phyloP scores from a whole-genome alignment of 2,797 vertebrate species.

The Lerista edwardsae region DNA sequence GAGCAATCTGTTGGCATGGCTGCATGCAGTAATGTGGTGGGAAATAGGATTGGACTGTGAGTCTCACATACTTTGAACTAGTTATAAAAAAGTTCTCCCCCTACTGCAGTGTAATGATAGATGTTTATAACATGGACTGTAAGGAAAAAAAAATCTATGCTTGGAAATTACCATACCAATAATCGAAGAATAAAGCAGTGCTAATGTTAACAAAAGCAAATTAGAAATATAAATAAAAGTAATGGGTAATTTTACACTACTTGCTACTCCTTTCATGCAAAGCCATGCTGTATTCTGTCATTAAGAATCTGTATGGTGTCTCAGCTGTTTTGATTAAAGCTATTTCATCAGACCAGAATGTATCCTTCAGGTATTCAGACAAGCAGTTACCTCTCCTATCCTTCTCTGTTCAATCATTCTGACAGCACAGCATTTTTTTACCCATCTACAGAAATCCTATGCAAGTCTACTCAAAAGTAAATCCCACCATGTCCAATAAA shows the following conservation, averaged over 20 bases:
- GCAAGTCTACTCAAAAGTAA: too few species aligned
- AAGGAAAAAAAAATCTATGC: slow-evolving; percentile 5
- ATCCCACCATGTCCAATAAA: too few species aligned
- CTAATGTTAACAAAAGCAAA: slow-evolving; percentile 1
- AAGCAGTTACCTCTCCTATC: neutral
- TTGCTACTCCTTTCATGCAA: neutral
- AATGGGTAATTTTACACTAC: neutral
- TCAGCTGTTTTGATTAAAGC: slow-evolving; percentile 33
- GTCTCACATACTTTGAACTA: neutral
- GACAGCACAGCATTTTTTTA: neutral
- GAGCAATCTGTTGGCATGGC: too few species aligned
- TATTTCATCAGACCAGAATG: neutral
- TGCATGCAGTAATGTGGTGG: too few species aligned
- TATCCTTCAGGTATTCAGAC: slow-evolving; percentile 2
- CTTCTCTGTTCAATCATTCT: neutral
- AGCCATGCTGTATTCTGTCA: neutral
- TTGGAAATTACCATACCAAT: slow-evolving; percentile 16
- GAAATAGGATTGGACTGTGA: too few species aligned
- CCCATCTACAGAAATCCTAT: fast-evolving
- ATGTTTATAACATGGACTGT: neutral
- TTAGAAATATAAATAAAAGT: neutral
- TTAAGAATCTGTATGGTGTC: slow-evolving; percentile 12
- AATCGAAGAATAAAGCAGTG: neutral
- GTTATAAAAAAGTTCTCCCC: neutral
- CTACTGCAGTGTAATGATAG: fast-evolving